These are phyloP conservation scores for Hemitrygon akajei DNA, from an alignment of 2,797 vertebrate genomes.

Conservation along the genomic window DNA sequence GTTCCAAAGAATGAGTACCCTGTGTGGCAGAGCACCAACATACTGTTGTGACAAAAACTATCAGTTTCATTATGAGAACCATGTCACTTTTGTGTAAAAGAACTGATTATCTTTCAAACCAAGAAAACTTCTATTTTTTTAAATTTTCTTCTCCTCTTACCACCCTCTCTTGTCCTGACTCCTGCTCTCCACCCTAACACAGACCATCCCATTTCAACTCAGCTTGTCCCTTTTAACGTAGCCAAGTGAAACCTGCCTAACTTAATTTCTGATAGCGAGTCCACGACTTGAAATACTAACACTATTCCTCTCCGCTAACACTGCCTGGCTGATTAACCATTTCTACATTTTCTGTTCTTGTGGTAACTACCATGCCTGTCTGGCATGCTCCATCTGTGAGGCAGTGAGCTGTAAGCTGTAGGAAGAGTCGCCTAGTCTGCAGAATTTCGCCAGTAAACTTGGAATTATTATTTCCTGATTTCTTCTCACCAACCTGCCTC, in stretches of 20 bases:
- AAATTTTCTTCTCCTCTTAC: background rate
- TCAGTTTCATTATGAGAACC: background rate
- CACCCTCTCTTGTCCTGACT: background rate
- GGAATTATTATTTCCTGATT: background rate
- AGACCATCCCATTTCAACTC: background rate
- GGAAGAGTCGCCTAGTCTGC: background rate
- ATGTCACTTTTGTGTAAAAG: background rate
- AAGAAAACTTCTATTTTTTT: background rate
- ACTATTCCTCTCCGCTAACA: too few relatives aligned
- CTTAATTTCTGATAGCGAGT: background rate
- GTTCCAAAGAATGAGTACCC: background rate
- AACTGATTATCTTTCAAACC: background rate
- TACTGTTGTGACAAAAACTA: background rate
- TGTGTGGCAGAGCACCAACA: background rate
- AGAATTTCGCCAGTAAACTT: too few relatives aligned
- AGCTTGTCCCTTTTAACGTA: background rate
- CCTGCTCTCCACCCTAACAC: background rate
- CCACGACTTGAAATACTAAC: background rate
- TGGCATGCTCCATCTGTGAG: background rate
- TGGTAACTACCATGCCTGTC: too few relatives aligned
- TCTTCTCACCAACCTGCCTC: background rate
- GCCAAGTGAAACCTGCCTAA: too few relatives aligned
- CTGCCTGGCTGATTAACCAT: background rate
- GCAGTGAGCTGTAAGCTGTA: background rate
- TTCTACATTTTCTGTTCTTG: background rate